phyloP scores from a whole-genome alignment of 2,113 vertebrate genomes.

The Nycticebus coucang region DNA sequence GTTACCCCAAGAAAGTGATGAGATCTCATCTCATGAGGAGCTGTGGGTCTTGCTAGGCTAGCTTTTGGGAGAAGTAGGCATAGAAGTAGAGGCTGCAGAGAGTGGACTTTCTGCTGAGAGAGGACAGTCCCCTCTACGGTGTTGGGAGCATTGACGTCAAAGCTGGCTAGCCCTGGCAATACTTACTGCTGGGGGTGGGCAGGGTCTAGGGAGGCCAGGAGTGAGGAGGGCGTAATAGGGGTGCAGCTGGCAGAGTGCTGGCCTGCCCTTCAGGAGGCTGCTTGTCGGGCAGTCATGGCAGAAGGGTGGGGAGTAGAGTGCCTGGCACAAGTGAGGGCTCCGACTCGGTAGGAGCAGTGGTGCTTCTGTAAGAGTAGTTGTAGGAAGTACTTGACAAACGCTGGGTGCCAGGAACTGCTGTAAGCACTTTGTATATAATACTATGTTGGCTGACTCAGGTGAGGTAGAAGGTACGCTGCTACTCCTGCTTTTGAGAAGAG shows the following conservation, averaged over 20 bases:
- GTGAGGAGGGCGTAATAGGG: neutral
- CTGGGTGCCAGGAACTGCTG: neutral
- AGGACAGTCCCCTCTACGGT: accelerated
- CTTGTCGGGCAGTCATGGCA: too few relatives aligned
- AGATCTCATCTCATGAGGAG: neutral
- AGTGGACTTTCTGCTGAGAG: neutral
- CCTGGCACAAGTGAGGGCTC: too few relatives aligned
- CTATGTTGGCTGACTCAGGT: neutral
- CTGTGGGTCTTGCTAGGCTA: neutral
- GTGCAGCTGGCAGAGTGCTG: neutral
- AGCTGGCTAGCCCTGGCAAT: accelerated
- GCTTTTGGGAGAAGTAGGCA: neutral
- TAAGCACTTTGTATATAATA: neutral
- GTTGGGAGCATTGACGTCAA: neutral
- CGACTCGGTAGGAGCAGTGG: neutral
- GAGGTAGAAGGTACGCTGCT: neutral
- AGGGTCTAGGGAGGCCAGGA: accelerated
- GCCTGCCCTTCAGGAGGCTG: neutral
- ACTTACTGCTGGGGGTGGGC: neutral
- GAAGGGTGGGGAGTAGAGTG: neutral
- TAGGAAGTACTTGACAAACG: neutral
- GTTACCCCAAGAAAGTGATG: neutral
- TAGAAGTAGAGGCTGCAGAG: neutral
- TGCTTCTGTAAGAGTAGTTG: neutral
- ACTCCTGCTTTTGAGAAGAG: neutral